Evolutionary conservation across 1,140 invertebrate genomes (phyloP), one percentile per base, ranked within the genome.

Genomic region (Heliothis subflexa): DNA sequence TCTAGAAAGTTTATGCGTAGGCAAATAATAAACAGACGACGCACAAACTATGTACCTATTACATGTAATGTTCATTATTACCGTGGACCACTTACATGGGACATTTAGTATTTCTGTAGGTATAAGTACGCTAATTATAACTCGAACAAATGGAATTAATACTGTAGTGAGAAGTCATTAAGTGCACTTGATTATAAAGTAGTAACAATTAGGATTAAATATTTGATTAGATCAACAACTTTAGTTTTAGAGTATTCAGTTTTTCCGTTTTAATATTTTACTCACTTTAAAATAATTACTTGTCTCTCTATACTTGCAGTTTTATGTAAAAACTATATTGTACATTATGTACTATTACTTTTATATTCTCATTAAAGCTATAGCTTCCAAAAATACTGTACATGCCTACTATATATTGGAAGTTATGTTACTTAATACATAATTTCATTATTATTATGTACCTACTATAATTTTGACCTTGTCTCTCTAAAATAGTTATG

Each of bases 181-280:
- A 92, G 91, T 93, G 91, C 91, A 93, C 91, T 93, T 93, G 89
- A 87, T 85, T 86, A 79, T 91, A 90, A 88, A 84, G 84, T 86
- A 88, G 83, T 82, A 50, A 79, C 73, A 83, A 70, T 77, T 86
- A 87, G 85, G 68, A 80, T 73, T 75, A 81, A 82, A 55, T 73
- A 79, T 83, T 74, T 72, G 64, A 79, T 81, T 49, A 76, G 78
- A 79, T 74, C 21, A 59, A 52, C 62, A 49, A 68, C 47, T 78
- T 81, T 57, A 75, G 76, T 85, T 78, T 83, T 70, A 78, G 75
- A 83, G 80, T 83, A 80, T 79, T 85, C 49, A 57, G 62, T 83
- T 81, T 70, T 47, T 40, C 33, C 33, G 33, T 40, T 9, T 40
- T 9, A 40, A 40, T 40, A 40, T 5, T 40, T 40, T 40, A 40